A percentile compares a stretch with the other conserved stretches of the same genome.
These are phyloP conservation scores for Aspidapion aeneum DNA, from an alignment of 2,888 invertebrate species.

Conservation along the genomic window DNA sequence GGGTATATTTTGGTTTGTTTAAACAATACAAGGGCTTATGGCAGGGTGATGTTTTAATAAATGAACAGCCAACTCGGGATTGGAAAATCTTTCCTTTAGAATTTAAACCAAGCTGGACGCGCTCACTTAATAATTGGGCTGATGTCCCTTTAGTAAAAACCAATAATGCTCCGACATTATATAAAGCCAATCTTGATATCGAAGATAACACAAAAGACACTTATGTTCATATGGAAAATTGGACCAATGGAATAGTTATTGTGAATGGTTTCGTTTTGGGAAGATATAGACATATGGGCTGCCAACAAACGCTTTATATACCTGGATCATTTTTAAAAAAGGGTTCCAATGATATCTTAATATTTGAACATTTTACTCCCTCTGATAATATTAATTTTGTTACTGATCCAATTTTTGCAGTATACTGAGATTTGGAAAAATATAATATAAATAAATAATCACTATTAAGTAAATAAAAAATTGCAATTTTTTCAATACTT, in stretches of 20 bases:
- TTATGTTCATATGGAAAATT: slow-evolving; percentile 72
- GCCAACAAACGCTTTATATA: slow-evolving; percentile 78
- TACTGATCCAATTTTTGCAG: slow-evolving; percentile 11
- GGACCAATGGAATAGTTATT: slow-evolving; percentile 84
- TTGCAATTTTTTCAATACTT: too few species aligned
- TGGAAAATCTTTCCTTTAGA: slow-evolving; percentile 52
- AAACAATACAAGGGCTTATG: slow-evolving; percentile 44
- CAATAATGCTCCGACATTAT: slow-evolving; percentile 54
- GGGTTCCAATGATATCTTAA: slow-evolving; percentile 47
- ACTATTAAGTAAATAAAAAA: too few species aligned
- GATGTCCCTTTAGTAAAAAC: slow-evolving; percentile 40
- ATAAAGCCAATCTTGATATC: slow-evolving; percentile 51
- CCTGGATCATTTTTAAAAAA: slow-evolving; percentile 68
- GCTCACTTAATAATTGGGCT: slow-evolving; percentile 41
- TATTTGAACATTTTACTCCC: slow-evolving; percentile 44
- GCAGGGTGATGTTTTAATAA: slow-evolving; percentile 48
- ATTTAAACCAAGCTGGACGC: slow-evolving; percentile 47
- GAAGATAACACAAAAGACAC: slow-evolving; percentile 60
- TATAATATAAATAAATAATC: too few species aligned
- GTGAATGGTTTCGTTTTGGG: slow-evolving; percentile 86
- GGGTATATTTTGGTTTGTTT: slow-evolving; percentile 48
- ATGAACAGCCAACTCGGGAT: slow-evolving; percentile 41
- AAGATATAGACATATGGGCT: slow-evolving; percentile 74
- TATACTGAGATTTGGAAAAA: slow-evolving; percentile 15
- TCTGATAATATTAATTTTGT: slow-evolving; percentile 33